Percentiles rank a stretch among this genome's conserved stretches.
Evolutionary conservation across 2,888 invertebrate species (phyloP).

Genomic region (Sphaerophoria taeniata): DNA sequence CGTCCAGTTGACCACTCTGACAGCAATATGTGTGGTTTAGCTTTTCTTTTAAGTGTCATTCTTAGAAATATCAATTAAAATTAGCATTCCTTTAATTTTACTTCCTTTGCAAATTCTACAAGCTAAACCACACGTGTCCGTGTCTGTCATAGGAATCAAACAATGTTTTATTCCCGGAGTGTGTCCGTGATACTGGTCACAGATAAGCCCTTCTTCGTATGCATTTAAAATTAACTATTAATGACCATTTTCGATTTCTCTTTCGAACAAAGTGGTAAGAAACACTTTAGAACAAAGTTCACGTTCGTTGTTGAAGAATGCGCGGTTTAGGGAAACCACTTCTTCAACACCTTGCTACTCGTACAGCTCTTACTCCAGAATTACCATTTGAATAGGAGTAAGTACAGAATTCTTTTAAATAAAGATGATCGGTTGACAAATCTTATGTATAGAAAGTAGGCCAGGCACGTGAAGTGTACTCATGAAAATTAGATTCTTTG

Average conservation of each 20-base stretch:
- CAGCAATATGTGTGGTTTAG: constrained; percentile 6
- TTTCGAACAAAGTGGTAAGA: constrained; percentile 26
- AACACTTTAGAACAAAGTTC: constrained; percentile 52
- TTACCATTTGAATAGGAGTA: constrained; percentile 20
- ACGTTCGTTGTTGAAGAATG: constrained; percentile 58
- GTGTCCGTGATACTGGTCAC: constrained; percentile 22
- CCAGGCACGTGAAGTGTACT: constrained; percentile 54
- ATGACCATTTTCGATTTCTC: constrained; percentile 55
- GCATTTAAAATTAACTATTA: constrained; percentile 36
- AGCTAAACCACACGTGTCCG: constrained; percentile 36
- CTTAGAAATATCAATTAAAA: constrained; percentile 62
- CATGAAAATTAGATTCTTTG: constrained; percentile 46
- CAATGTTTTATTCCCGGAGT: constrained; percentile 35
- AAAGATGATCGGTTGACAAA: constrained; percentile 52
- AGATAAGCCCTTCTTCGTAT: constrained; percentile 57
- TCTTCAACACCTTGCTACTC: constrained; percentile 42
- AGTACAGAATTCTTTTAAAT: not conserved
- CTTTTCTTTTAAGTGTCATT: constrained; percentile 33
- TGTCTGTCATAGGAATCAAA: constrained; percentile 57
- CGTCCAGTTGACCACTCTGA: constrained; percentile 27
- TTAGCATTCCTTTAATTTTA: constrained; percentile 58
- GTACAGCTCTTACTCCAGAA: constrained; percentile 46
- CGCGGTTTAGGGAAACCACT: constrained; percentile 52
- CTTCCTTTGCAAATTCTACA: constrained; percentile 39
- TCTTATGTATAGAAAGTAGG: constrained; percentile 67